These are phyloP conservation scores for Heterodera filipjevi DNA, from an alignment of 2,888 invertebrate genomes.

Conservation along the genomic window DNA sequence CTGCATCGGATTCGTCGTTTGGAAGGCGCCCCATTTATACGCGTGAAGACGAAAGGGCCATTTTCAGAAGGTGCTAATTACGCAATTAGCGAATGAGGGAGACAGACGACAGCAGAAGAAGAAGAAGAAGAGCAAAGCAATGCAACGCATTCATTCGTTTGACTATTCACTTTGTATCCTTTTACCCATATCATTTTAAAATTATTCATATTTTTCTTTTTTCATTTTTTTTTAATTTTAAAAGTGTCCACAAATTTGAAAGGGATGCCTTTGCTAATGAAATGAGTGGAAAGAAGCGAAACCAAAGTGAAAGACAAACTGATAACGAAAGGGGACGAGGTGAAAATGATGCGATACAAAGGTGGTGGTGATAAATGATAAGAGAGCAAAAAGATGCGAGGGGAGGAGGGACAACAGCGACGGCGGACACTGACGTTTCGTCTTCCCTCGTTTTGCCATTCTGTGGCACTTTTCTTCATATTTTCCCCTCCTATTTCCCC, in stretches of 20 bases:
- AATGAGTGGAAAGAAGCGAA: background rate
- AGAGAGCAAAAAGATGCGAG: background rate
- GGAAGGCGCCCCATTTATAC: conserved; percentile 59
- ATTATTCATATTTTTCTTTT: too few relatives aligned
- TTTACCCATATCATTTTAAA: too few relatives aligned
- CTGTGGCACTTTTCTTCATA: too few relatives aligned
- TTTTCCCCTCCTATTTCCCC: background rate
- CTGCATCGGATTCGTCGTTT: conserved; percentile 57
- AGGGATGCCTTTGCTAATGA: background rate
- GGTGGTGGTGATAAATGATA: background rate
- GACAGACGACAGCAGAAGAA: too few relatives aligned
- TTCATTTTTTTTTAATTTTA: background rate
- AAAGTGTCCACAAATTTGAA: background rate
- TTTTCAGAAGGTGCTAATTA: too few relatives aligned
- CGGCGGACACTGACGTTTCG: background rate
- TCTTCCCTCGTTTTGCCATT: background rate
- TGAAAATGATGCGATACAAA: background rate
- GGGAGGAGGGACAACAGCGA: background rate
- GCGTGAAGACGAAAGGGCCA: conserved; percentile 36
- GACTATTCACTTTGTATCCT: too few relatives aligned
- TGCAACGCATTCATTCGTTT: too few relatives aligned
- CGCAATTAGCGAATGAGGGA: too few relatives aligned
- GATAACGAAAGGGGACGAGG: background rate
- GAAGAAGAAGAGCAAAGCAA: too few relatives aligned
- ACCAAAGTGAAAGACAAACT: background rate